A percentile compares a stretch with the other conserved stretches of the same genome.
phyloP scores from a whole-genome alignment of 1,140 invertebrate genomes.

The Drosophila suzukii region DNA sequence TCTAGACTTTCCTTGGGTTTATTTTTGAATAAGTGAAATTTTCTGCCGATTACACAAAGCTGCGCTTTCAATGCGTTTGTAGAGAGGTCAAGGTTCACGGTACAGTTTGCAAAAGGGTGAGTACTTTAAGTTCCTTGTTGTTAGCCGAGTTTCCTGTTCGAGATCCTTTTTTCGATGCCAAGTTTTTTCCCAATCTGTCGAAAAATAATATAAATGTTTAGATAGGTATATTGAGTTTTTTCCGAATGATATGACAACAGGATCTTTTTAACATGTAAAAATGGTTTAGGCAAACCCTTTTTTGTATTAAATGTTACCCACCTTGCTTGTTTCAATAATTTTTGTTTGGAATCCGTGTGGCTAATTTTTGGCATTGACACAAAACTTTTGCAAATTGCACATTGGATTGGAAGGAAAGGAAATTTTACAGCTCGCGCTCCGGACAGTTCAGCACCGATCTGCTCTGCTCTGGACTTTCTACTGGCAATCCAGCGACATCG shows the following conservation, averaged over 20 bases:
- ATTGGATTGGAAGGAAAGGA: slow-evolving; percentile 53
- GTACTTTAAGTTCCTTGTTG: slow-evolving; percentile 89
- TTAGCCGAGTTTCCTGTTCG: slow-evolving; percentile 90
- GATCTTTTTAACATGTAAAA: too few relatives aligned
- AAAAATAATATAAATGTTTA: neutral
- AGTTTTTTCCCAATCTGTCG: slow-evolving; percentile 88
- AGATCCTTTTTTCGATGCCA: slow-evolving; percentile 88
- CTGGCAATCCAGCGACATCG: slow-evolving; percentile 52
- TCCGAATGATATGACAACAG: too few relatives aligned
- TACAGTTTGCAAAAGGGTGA: slow-evolving; percentile 90
- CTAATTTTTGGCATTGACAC: slow-evolving; percentile 84
- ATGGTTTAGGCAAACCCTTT: too few relatives aligned
- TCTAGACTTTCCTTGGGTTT: slow-evolving; percentile 6
- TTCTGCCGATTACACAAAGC: slow-evolving; percentile 44
- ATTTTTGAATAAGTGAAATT: slow-evolving; percentile 18
- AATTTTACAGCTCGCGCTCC: slow-evolving; percentile 27
- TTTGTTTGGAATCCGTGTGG: slow-evolving; percentile 62
- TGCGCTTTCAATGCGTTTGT: slow-evolving; percentile 32
- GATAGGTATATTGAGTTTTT: neutral
- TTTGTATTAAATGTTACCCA: slow-evolving; percentile 25
- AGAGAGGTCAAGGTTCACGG: slow-evolving; percentile 85
- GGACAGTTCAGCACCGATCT: slow-evolving; percentile 24
- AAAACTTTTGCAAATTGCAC: slow-evolving; percentile 74
- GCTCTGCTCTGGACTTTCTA: slow-evolving; percentile 72
- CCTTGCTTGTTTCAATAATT: slow-evolving; percentile 70